Evolutionary conservation across 2,797 vertebrate species (phyloP).

Genomic region (Lagorchestes hirsutus): DNA sequence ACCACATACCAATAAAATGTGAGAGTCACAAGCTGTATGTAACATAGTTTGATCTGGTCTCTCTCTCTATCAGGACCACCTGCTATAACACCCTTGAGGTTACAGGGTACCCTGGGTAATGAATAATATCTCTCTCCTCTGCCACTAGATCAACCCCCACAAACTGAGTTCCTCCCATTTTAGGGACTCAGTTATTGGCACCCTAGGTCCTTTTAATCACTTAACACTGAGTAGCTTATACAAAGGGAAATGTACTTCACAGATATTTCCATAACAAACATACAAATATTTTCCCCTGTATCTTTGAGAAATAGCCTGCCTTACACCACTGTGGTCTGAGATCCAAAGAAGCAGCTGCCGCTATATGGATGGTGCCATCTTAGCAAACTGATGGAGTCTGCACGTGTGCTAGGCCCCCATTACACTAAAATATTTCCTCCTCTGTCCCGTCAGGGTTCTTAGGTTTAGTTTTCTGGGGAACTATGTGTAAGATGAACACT

Average conservation of each 20-base stretch:
- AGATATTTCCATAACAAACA: not conserved
- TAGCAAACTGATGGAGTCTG: not conserved
- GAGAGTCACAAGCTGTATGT: not conserved
- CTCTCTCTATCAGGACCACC: not conserved
- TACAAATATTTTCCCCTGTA: not conserved
- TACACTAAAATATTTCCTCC: not conserved
- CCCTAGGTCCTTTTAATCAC: not conserved
- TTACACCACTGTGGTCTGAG: not conserved
- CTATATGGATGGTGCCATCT: not conserved
- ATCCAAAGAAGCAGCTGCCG: not conserved
- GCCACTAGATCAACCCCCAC: not conserved
- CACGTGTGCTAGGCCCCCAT: not conserved
- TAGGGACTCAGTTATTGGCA: not conserved
- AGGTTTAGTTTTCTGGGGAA: conserved; percentile 6
- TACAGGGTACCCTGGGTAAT: not conserved
- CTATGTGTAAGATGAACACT: not conserved
- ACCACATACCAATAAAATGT: not conserved
- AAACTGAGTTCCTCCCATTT: not conserved
- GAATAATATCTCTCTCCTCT: not conserved
- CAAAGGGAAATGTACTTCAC: not conserved
- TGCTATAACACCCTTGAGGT: not conserved
- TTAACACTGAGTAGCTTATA: not conserved
- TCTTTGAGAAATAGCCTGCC: not conserved
- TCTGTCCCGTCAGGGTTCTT: conserved; percentile 17
- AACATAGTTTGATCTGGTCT: not conserved